Evolutionary conservation across 53 echinoderm and acorn worm species (phyloP).

Genomic region (Holothuria leucospilota): DNA sequence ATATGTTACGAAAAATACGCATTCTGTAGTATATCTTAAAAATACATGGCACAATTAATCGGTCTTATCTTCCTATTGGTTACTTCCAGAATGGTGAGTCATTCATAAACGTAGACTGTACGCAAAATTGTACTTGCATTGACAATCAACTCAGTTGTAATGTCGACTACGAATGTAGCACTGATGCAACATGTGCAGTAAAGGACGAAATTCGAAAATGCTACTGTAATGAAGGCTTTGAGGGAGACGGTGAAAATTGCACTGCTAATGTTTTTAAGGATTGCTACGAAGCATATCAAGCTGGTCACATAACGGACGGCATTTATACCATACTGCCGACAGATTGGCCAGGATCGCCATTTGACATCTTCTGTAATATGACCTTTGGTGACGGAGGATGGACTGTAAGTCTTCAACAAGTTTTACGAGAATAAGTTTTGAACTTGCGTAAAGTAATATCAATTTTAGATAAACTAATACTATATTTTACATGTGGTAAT

Average conservation of each 20-base stretch:
- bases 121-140: background rate
- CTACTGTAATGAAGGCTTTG: slow-evolving; percentile 7
- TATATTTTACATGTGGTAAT: too few species aligned
- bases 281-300: background rate
- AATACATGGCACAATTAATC: too few species aligned
- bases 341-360: background rate
- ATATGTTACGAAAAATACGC: too few species aligned
- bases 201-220: slow-evolving; percentile 2
- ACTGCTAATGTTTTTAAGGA: background rate
- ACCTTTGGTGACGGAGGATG: slow-evolving; percentile 19
- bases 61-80: too few species aligned
- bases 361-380: slow-evolving; percentile 20
- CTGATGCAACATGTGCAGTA: slow-evolving; percentile 12
- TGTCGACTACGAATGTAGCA: background rate
- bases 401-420: background rate
- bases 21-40: too few species aligned
- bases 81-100: slow-evolving; percentile 1
- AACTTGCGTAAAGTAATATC: too few species aligned
- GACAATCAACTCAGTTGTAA: background rate
- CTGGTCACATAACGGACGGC: background rate
- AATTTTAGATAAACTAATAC: too few species aligned
- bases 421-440: too few species aligned
- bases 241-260: background rate
- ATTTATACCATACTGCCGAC: background rate
- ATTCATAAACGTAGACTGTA: background rate